phyloP scores from a whole-genome alignment of 1,140 invertebrate species.

The Dufourea novaeangliae region DNA sequence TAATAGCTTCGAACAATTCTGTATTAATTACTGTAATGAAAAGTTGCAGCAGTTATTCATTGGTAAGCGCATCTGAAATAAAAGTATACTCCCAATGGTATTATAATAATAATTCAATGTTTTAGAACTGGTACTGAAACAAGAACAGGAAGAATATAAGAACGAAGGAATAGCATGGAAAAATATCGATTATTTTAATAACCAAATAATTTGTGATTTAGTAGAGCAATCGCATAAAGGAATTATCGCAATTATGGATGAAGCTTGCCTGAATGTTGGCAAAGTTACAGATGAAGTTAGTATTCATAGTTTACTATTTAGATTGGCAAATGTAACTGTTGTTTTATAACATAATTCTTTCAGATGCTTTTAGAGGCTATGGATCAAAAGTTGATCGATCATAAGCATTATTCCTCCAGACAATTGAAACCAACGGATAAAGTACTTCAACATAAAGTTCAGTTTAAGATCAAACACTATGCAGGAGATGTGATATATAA shows the following conservation, averaged over 20 bases:
- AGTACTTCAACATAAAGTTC: conserved; percentile 89
- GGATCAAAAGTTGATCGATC: conserved; percentile 92
- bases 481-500: conserved; percentile 98
- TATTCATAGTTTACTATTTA: conserved; percentile 4
- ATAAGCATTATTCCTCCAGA: conserved; percentile 95
- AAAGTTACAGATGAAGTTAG: conserved; percentile 92
- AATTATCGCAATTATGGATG: conserved; percentile 96
- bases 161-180: conserved; percentile 96
- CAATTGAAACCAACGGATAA: conserved; percentile 92
- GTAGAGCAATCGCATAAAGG: conserved; percentile 95
- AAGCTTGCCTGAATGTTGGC: conserved; percentile 96
- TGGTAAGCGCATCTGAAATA: conserved; percentile 82
- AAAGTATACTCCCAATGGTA: not conserved
- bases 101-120: not conserved
- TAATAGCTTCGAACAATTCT: conserved; percentile 97
- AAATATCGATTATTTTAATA: conserved; percentile 95
- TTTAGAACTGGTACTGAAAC: conserved; percentile 94
- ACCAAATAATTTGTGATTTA: conserved; percentile 96
- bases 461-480: conserved; percentile 95
- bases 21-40: conserved; percentile 99
- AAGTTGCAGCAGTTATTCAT: conserved; percentile 98
- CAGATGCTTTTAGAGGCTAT: conserved; percentile 95
- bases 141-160: conserved; percentile 97
- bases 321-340: conserved; percentile 1
- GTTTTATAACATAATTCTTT: conserved; percentile 31